Conservation (phyloP, 2,113 vertebrate genomes). For the Sander vitreus region DNA sequence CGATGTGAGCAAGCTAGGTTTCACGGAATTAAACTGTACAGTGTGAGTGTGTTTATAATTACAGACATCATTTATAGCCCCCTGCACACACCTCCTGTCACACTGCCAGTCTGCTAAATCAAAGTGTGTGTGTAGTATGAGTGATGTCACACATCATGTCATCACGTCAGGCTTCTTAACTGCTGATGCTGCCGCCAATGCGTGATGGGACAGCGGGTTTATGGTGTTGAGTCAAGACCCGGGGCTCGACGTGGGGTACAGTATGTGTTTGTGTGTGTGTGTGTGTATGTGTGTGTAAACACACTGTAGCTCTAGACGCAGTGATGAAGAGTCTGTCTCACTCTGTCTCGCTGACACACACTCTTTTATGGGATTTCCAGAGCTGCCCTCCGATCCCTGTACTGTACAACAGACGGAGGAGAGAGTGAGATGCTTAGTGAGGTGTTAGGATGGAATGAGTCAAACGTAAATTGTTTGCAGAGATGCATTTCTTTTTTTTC, state of each 20-base stretch:
- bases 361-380: conserved; percentile 75
- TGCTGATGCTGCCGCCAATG: conserved; percentile 41
- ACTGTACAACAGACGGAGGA: not conserved
- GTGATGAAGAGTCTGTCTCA: conserved; percentile 61
- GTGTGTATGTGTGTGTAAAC: conserved; percentile 37
- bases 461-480: conserved; percentile 42
- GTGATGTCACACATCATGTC: conserved; percentile 72
- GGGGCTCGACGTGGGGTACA: conserved; percentile 40
- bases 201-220: conserved; percentile 62
- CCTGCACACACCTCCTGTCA: conserved; percentile 40
- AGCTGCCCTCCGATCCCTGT: conserved; percentile 25
- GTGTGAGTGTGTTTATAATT: conserved; percentile 67
- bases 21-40: conserved; percentile 34
- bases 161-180: conserved; percentile 62
- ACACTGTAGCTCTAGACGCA: conserved; percentile 43
- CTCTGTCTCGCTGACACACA: conserved; percentile 63
- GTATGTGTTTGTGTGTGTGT: conserved; percentile 35
- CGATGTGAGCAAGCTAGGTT: conserved; percentile 16
- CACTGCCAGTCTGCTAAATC: conserved; percentile 57
- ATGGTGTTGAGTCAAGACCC: conserved; percentile 71
- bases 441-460: conserved; percentile 52
- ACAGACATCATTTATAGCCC: conserved; percentile 71
- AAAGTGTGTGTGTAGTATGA: conserved; percentile 53
- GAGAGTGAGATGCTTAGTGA: conserved; percentile 18
- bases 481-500: conserved; percentile 13